Evolutionary conservation across 2,113 vertebrate genomes (phyloP).

Genomic region (Actenoides lindsayi): DNA sequence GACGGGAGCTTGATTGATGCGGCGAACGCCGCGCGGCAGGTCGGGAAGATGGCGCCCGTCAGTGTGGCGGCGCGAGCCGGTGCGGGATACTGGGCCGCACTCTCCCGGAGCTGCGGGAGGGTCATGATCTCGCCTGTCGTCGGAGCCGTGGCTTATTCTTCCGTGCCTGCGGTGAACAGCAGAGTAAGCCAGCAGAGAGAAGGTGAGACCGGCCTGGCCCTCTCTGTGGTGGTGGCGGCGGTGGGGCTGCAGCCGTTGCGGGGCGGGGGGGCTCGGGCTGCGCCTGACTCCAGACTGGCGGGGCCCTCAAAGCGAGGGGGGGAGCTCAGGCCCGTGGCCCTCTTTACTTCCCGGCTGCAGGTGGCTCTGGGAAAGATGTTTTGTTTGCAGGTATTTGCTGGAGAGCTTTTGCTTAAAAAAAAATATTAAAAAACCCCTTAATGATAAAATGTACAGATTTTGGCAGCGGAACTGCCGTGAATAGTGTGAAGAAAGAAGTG

Average conservation of each 20-base stretch:
- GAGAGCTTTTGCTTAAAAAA: neutral
- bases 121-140: neutral
- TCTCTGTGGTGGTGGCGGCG: no score
- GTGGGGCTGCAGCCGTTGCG: no score
- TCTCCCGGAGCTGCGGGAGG: neutral
- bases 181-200: neutral
- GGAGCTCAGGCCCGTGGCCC: accelerated
- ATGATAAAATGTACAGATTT: neutral
- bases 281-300: neutral
- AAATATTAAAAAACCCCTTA: no score
- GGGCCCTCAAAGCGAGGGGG: no score
- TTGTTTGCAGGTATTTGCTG: neutral
- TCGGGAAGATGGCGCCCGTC: neutral
- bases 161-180: neutral
- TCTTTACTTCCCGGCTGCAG: no score
- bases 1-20: accelerated
- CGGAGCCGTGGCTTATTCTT: neutral
- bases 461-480: no score
- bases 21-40: accelerated
- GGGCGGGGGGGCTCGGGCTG: no score
- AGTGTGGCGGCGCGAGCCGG: accelerated
- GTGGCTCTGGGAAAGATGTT: accelerated
- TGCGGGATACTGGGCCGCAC: accelerated
- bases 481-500: neutral
- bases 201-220: neutral